Evolutionary conservation across 2,888 invertebrate genomes (phyloP), one percentile per base, ranked within the genome.

Genomic region (Trimorus sp.): DNA sequence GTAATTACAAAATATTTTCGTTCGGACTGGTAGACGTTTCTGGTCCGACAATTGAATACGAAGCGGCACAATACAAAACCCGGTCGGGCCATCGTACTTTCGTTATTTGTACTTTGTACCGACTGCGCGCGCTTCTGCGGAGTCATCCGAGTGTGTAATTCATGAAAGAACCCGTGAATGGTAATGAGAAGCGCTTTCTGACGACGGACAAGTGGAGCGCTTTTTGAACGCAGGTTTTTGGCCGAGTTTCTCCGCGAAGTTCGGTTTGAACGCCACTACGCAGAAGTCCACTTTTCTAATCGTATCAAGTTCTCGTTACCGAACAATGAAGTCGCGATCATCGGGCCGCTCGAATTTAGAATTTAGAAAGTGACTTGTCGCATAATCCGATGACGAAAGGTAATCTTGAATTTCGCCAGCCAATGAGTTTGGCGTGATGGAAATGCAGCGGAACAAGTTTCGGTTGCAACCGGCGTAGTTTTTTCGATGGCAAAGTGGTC

Each of bases 371-470:
- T 40, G 9, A 62, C 36, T 66, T 75, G 68, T 75, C 68, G 53
- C 62, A 69, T 69, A 76, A 76, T 76, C 69, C 54, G 76, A 69
- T 76, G 76, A 62, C 69, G 62, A 69, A 62, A 69, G 68, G 53
- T 69, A 69, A 69, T 76, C 69, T 76, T 60, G 49, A 62, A 76
- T 76, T 69, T 76, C 66, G 38, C 60, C 62, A 66, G 49, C 2
- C 45, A 71, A 62, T 71, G 63, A 62, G 56, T 63, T 73, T 15
- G 36, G 63, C 73, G 48, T 49, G 73, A 73, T 49, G 68, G 36
- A 62, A 76, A 60, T 76, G 62, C 62, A 59, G 15, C 45, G 59
- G 9, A 59, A 48, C 16, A 49, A 75, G 58, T 65, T 59, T 58
- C 49, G 59, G 49, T 69, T 69, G 69, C 49, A 69, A 49, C 42